A percentile compares a stretch with the other conserved stretches of the same genome.
Conservation (phyloP, 2,797 vertebrate species). For the Dendrocincla tyrannina region DNA sequence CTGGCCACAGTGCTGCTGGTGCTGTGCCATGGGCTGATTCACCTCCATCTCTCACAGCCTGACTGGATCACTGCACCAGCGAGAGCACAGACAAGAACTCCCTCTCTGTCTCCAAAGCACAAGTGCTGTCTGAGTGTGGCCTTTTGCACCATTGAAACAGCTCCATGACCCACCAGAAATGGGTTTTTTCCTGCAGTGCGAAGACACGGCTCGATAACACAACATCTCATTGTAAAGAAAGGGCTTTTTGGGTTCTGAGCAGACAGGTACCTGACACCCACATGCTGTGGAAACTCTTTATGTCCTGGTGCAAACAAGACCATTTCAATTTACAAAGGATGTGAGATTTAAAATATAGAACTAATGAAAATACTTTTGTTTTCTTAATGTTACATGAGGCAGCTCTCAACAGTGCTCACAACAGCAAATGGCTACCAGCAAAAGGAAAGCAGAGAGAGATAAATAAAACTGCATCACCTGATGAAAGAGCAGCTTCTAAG, state of each 20-base stretch:
- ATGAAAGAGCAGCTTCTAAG: not conserved
- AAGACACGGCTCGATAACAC: not conserved
- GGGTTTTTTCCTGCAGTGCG: not conserved
- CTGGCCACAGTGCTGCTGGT: not conserved
- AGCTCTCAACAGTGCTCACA: not conserved
- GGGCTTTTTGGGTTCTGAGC: not conserved
- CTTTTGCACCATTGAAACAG: not conserved
- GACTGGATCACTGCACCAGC: not conserved
- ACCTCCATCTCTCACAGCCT: rapidly evolving
- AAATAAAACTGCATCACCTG: not conserved
- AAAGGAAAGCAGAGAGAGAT: not conserved
- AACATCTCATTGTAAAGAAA: not conserved
- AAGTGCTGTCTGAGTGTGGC: not conserved
- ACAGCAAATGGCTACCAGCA: not conserved
- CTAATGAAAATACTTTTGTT: not conserved
- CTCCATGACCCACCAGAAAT: not conserved
- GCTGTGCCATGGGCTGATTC: not conserved
- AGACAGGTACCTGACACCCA: not conserved
- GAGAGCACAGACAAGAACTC: not conserved
- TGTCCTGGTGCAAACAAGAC: not conserved
- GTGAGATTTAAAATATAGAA: not conserved
- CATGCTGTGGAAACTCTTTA: not conserved
- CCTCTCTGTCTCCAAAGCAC: not conserved
- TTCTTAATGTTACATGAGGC: not conserved
- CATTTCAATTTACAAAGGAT: not conserved